Percentiles rank a stretch among this genome's conserved stretches.
Evolutionary conservation across 1,140 invertebrate species (phyloP).

Genomic region (Danaus melanippus): DNA sequence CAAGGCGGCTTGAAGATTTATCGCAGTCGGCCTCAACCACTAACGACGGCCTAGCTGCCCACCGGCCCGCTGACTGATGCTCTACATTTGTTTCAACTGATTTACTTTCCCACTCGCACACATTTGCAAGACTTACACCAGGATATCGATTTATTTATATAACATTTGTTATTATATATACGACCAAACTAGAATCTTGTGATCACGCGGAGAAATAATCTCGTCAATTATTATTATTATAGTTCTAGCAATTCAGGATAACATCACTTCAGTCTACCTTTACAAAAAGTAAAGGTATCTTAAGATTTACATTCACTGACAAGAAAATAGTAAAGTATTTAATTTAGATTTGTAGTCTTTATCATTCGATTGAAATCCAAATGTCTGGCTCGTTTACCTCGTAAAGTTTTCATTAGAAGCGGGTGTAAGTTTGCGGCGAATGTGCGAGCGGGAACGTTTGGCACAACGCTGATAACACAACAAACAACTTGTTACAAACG

Average conservation of each 20-base stretch:
- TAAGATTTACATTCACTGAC: not conserved
- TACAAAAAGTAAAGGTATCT: no score
- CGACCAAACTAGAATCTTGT: not conserved
- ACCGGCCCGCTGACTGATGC: slow-evolving; percentile 54
- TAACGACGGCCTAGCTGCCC: slow-evolving; percentile 49
- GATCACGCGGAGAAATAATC: no score
- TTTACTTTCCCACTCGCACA: slow-evolving; percentile 47
- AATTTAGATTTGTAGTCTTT: slow-evolving; percentile 9
- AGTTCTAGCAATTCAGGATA: not conserved
- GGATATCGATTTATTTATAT: not conserved
- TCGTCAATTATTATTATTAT: not conserved
- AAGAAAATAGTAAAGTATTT: not conserved
- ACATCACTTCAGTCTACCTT: not conserved
- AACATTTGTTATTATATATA: slow-evolving; percentile 2
- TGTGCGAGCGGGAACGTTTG: slow-evolving; percentile 55
- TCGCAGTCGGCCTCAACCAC: slow-evolving; percentile 45
- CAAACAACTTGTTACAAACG: slow-evolving; percentile 69
- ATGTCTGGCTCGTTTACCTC: slow-evolving; percentile 40
- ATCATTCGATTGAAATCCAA: slow-evolving; percentile 25
- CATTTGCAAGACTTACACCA: slow-evolving; percentile 12
- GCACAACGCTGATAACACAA: slow-evolving; percentile 63
- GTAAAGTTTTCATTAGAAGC: slow-evolving; percentile 62
- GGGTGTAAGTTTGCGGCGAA: slow-evolving; percentile 55
- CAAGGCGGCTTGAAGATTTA: slow-evolving; percentile 42
- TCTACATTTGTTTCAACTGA: slow-evolving; percentile 66